Conservation (phyloP, 2,888 invertebrate genomes). For the Penaeus monodon region DNA sequence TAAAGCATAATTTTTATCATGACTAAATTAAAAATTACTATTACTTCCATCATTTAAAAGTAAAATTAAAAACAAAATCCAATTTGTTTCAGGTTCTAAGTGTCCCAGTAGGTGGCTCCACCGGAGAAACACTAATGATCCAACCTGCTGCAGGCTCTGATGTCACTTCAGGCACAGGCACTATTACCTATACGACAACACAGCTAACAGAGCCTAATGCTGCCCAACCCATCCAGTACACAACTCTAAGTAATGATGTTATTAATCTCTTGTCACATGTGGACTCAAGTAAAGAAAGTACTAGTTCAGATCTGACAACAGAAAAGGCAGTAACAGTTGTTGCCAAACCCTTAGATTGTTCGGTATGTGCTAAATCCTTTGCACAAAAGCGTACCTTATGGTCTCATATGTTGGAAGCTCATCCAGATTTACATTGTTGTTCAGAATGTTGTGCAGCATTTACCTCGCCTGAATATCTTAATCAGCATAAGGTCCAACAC, state of each 20-base stretch:
- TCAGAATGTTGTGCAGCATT: conserved; percentile 52
- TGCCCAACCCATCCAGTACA: conserved; percentile 51
- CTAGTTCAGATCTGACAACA: conserved; percentile 26
- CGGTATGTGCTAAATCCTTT: conserved; percentile 55
- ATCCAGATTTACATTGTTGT: conserved; percentile 49
- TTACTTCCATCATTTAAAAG: background rate
- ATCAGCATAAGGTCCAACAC: conserved; percentile 44
- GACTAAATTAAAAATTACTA: too few species aligned
- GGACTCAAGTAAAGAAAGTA: conserved; percentile 37
- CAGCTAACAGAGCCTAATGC: conserved; percentile 34
- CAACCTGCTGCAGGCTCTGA: conserved; percentile 47
- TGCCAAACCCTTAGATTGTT: conserved; percentile 52
- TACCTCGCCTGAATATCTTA: conserved; percentile 40
- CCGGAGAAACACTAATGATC: conserved; percentile 51
- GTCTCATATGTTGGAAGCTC: conserved; percentile 48
- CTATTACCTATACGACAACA: conserved; percentile 34
- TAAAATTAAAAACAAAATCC: background rate
- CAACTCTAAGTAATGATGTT: conserved; percentile 49
- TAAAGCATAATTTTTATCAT: too few species aligned
- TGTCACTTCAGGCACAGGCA: conserved; percentile 27
- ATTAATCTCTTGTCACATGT: conserved; percentile 55
- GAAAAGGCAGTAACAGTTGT: conserved; percentile 40
- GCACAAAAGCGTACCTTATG: conserved; percentile 54
- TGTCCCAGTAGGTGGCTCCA: conserved; percentile 41
- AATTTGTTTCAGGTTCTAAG: conserved; percentile 42